These are phyloP conservation scores for Yponomeuta sedellus DNA, from an alignment of 2,888 invertebrate species.

Conservation along the genomic window DNA sequence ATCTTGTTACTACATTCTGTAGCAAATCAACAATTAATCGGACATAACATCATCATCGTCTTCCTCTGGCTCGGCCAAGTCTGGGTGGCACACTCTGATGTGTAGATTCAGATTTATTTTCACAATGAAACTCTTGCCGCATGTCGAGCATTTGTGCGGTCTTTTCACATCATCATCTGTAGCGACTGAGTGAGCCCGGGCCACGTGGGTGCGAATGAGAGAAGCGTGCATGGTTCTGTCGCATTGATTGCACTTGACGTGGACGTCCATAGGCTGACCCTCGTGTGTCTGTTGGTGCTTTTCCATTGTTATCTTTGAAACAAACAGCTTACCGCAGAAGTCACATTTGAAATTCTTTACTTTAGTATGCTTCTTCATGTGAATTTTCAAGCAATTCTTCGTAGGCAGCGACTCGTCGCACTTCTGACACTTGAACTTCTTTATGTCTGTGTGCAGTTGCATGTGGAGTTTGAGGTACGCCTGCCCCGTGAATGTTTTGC, in stretches of 20 bases:
- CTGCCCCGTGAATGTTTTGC: constrained; percentile 64
- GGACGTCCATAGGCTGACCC: constrained; percentile 64
- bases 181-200: constrained; percentile 53
- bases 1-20: not conserved
- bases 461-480: constrained; percentile 67
- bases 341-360: constrained; percentile 71
- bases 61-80: constrained; percentile 63
- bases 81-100: constrained; percentile 66
- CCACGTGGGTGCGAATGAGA: constrained; percentile 55
- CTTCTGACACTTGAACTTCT: constrained; percentile 67
- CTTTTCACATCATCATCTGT: constrained; percentile 64
- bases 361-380: constrained; percentile 71
- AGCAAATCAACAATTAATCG: constrained; percentile 28
- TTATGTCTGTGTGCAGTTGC: constrained; percentile 68
- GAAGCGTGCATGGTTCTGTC: constrained; percentile 66
- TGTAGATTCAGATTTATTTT: constrained; percentile 67
- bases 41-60: constrained; percentile 66
- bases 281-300: constrained; percentile 63
- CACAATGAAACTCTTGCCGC: constrained; percentile 67
- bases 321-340: constrained; percentile 62
- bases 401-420: constrained; percentile 70
- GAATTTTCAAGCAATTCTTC: constrained; percentile 65
- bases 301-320: constrained; percentile 70
- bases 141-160: constrained; percentile 64
- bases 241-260: constrained; percentile 65